Percentiles rank a stretch among this genome's conserved stretches.
These are phyloP conservation scores for Paramormyrops kingsleyae DNA, from an alignment of 2,113 vertebrate species.

Conservation along the genomic window DNA sequence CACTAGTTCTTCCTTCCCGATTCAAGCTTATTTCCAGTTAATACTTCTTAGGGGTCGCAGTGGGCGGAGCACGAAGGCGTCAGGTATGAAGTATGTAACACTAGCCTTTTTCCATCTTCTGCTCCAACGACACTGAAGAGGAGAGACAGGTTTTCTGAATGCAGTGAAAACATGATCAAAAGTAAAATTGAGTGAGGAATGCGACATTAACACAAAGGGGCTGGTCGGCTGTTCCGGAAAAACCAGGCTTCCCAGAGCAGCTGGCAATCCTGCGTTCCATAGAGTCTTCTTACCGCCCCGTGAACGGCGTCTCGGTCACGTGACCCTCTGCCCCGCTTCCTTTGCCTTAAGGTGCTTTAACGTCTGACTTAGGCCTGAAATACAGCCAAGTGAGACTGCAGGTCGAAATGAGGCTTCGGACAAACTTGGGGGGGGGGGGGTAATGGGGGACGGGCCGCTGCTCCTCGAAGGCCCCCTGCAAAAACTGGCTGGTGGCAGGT, in stretches of 20 bases:
- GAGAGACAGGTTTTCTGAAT: background rate
- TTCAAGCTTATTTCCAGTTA: slow-evolving; percentile 5
- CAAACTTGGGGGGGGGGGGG: background rate
- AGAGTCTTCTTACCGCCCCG: background rate
- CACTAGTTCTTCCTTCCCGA: background rate
- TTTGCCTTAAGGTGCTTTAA: background rate
- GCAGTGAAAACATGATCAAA: background rate
- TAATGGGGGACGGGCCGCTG: background rate
- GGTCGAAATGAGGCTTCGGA: background rate
- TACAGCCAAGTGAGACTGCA: background rate
- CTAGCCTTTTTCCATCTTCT: no score
- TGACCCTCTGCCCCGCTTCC: background rate
- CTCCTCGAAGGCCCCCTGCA: background rate
- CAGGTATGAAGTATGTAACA: background rate
- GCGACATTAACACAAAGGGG: background rate
- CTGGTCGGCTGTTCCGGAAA: background rate
- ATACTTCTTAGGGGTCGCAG: background rate
- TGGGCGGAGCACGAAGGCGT: background rate
- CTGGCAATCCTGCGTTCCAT: background rate
- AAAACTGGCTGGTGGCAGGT: background rate
- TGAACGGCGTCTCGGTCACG: background rate
- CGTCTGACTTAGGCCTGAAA: background rate
- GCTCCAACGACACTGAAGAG: background rate
- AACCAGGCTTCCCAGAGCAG: background rate
- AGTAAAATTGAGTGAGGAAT: background rate